These are phyloP conservation scores for Anhinga rufa DNA, from an alignment of 2,113 vertebrate genomes.

Conservation along the genomic window DNA sequence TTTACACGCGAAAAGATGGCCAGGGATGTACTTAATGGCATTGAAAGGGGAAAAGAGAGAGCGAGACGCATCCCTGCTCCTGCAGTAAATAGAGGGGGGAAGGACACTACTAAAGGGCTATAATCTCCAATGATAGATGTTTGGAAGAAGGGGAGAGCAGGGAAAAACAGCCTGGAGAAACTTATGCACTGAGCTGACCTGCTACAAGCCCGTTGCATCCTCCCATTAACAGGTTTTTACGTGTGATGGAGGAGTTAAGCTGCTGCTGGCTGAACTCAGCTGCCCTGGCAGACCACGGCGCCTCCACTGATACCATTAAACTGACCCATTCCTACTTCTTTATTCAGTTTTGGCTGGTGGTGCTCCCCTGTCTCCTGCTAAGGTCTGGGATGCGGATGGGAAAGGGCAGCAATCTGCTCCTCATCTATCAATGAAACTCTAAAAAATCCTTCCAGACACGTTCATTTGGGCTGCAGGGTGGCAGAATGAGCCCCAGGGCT, in stretches of 20 bases:
- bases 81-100: background rate
- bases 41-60: background rate
- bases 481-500: background rate
- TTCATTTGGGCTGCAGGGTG: background rate
- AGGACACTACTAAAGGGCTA: background rate
- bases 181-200: background rate
- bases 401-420: background rate
- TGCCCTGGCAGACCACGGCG: background rate
- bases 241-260: background rate
- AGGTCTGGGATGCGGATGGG: rapidly evolving
- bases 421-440: rapidly evolving
- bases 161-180: background rate
- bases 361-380: background rate
- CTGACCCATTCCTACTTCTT: too few relatives aligned
- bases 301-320: background rate
- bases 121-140: background rate
- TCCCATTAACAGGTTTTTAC: background rate
- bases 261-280: background rate
- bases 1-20: background rate
- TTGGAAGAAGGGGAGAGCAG: background rate
- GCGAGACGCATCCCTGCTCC: background rate
- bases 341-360: background rate
- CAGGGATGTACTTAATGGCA: background rate
- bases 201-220: background rate
- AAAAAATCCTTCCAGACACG: background rate